Evolutionary conservation across 2,113 vertebrate species (phyloP), one percentile per base, ranked within the genome.

Genomic region (Epinephelus lanceolatus): DNA sequence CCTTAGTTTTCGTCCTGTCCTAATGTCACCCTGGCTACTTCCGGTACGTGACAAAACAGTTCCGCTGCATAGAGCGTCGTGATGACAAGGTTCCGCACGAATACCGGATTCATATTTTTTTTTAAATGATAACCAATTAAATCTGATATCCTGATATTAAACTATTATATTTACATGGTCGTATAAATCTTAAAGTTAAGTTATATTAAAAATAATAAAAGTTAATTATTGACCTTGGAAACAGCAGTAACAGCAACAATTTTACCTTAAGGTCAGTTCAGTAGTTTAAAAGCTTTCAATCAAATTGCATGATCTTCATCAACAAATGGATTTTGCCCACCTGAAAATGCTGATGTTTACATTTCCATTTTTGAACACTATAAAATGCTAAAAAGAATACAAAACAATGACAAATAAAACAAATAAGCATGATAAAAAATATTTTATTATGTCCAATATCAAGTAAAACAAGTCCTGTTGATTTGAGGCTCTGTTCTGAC

Each of bases 21-120:
- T 90, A 94, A 95, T 94, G 95, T 94, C 95, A 95, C 91, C 87
- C 88, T 88, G 21, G 14, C 1, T 6, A 78, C 69, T 93, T 95
- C 94, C 94, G 88, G 95, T 94, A 81, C 92, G 10, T 60, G 12
- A 45, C 0, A 1, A 51, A 88, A 89, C 8, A 82, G 5, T 65
- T 85, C 90, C 87, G 86, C n/a, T 4, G 25, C 3, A 57, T 11
- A 0, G 2, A 3, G 6, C 2, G 18, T 21, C 8, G 5, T 4
- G 4, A 0, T 37, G 33, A 37, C 30, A 69, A 61, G 56, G 93
- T 95, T 94, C 93, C 92, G 66, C 60, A 21, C 12, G 9, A 23
- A 7, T 14, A 37, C 1, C 2, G 21, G 6, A 10, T 11, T 6
- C 5, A 37, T 37, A 37, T 37, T 37, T 9, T 10, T 10, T 47